These are phyloP conservation scores for Manacus vitellinus DNA, from an alignment of 2,113 vertebrate species.

Conservation along the genomic window DNA sequence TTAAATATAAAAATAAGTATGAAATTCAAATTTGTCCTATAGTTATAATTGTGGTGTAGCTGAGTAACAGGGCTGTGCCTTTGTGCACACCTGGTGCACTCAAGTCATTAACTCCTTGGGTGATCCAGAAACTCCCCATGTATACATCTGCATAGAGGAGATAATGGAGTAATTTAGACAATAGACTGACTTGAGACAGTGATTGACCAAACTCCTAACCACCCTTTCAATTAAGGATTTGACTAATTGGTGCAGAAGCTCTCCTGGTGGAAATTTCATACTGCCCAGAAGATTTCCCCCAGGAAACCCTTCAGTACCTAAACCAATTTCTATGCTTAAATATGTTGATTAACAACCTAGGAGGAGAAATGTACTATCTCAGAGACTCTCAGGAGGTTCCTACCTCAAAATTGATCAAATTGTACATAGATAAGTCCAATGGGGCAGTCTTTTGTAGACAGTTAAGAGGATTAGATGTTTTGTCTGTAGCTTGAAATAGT, in stretches of 20 bases:
- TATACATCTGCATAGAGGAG: background rate
- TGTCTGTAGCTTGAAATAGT: background rate
- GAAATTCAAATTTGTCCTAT: background rate
- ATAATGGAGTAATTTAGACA: conserved; percentile 50
- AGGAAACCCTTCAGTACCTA: background rate
- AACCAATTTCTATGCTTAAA: conserved; percentile 33
- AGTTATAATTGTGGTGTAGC: background rate
- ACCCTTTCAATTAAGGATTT: conserved; percentile 40
- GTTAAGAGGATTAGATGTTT: background rate
- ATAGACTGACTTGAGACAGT: background rate
- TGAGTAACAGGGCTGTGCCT: background rate
- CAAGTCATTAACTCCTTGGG: conserved; percentile 36
- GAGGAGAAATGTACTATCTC: background rate
- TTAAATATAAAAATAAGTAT: background rate
- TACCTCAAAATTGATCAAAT: conserved; percentile 4
- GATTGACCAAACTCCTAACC: background rate
- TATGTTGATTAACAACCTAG: conserved; percentile 29
- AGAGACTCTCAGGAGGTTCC: background rate
- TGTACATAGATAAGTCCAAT: background rate
- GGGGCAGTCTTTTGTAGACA: background rate
- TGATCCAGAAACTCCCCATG: background rate
- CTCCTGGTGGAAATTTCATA: conserved; percentile 11
- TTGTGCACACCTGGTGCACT: background rate
- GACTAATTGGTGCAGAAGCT: conserved; percentile 27
- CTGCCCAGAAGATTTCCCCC: conserved; percentile 22